A percentile compares a stretch with the other conserved stretches of the same genome.
phyloP scores from a whole-genome alignment of 2,797 vertebrate species.

The Aplochiton taeniatus region DNA sequence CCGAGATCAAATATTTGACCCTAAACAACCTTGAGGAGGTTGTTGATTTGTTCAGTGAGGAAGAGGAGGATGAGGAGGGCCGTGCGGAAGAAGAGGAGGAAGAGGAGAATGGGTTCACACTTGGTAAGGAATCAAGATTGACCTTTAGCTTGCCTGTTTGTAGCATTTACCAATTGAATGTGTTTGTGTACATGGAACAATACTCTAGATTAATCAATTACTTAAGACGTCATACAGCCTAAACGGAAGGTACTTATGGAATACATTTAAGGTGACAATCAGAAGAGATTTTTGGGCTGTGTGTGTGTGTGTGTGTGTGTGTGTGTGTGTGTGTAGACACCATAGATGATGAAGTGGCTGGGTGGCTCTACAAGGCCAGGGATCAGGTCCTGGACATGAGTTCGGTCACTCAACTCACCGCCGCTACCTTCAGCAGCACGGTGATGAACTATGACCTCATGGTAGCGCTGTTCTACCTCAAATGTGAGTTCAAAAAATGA shows the following conservation, averaged over 20 bases:
- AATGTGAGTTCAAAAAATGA: conserved; percentile 77
- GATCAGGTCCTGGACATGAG: conserved; percentile 73
- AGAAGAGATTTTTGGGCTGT: no score
- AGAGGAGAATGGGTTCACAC: conserved; percentile 46
- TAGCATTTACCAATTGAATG: no score
- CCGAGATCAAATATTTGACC: conserved; percentile 80
- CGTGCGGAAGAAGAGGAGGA: conserved; percentile 18
- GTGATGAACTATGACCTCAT: conserved; percentile 62
- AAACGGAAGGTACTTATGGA: no score
- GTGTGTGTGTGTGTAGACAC: conserved; percentile 62
- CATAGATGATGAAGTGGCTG: conserved; percentile 90
- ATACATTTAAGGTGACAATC: no score
- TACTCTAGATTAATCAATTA: no score
- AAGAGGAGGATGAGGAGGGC: conserved; percentile 55
- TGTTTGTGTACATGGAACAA: no score
- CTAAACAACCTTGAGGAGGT: conserved; percentile 80
- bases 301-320: neutral
- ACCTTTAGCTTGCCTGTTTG: neutral
- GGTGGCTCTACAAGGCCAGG: conserved; percentile 79
- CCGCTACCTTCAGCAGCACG: conserved; percentile 76
- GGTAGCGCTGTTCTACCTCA: conserved; percentile 88
- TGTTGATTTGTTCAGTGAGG: conserved; percentile 75
- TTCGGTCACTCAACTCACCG: conserved; percentile 76
- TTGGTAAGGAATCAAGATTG: conserved; percentile 46
- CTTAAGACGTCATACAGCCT: no score